These are phyloP conservation scores for Mobula hypostoma DNA, from an alignment of 2,113 vertebrate genomes.

Conservation along the genomic window DNA sequence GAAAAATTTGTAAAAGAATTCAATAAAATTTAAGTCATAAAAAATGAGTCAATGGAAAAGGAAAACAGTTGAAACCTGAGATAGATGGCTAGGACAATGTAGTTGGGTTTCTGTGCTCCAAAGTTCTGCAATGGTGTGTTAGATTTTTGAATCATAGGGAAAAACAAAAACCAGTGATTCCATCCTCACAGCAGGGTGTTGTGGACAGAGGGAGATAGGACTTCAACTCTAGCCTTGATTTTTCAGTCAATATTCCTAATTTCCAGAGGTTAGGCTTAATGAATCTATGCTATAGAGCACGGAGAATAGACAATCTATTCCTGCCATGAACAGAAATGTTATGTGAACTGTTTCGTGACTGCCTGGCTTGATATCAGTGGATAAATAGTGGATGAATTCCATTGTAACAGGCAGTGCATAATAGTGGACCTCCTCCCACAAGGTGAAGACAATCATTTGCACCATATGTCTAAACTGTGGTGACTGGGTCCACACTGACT, in stretches of 20 bases:
- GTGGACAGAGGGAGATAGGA: neutral
- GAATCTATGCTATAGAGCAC: neutral
- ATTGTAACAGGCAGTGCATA: neutral
- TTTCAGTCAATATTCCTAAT: neutral
- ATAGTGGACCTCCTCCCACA: neutral
- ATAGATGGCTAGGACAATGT: neutral
- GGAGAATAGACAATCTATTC: neutral
- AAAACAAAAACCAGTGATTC: neutral
- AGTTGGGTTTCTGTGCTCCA: neutral
- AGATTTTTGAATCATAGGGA: no score
- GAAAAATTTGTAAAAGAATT: no score
- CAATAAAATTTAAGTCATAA: no score
- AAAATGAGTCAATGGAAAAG: neutral
- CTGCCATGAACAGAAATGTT: neutral
- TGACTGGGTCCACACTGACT: neutral
- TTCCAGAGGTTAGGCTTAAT: neutral
- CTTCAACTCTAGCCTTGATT: neutral
- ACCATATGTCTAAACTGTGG: neutral
- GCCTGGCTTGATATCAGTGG: neutral
- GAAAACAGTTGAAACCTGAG: no score
- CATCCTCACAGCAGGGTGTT: neutral
- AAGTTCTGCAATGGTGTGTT: neutral
- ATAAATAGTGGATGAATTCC: neutral
- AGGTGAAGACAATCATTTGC: neutral
- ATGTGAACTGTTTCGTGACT: neutral